Percentiles rank a stretch among this genome's conserved stretches.
Conservation (phyloP, 2,113 vertebrate genomes). For the Lagenorhynchus albirostris region DNA sequence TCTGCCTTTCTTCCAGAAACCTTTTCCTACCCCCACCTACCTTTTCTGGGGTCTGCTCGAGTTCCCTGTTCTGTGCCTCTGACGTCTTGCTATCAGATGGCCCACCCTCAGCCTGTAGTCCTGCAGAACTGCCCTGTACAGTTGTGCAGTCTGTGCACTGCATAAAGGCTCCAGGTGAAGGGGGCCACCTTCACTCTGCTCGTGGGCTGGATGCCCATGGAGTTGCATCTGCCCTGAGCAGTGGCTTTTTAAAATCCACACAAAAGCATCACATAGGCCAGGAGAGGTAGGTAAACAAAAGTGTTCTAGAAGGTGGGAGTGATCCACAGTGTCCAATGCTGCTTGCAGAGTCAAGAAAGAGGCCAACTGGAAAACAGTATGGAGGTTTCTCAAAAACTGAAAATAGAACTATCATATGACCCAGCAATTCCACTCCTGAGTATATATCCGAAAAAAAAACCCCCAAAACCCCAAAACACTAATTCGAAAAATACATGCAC, state of each 20-base stretch:
- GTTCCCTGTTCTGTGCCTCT: background rate
- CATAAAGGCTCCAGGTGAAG: background rate
- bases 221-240: background rate
- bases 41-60: background rate
- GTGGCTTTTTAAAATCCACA: background rate
- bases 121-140: background rate
- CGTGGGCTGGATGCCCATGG: background rate
- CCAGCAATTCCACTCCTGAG: too few species aligned
- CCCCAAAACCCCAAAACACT: too few species aligned
- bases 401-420: too few species aligned
- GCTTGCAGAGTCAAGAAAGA: background rate
- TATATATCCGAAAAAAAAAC: too few species aligned
- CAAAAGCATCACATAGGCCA: background rate
- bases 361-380: background rate
- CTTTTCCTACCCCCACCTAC: background rate
- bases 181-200: background rate
- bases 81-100: background rate
- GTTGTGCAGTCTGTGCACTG: background rate
- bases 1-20: background rate
- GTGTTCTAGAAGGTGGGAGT: background rate
- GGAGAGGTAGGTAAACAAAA: background rate
- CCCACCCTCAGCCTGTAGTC: background rate
- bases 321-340: accelerated
- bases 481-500: too few species aligned
- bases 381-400: too few species aligned